Base-by-base conservation (phyloP, 2,888 invertebrate genomes). In the Melinopterus prodromus region DNA sequence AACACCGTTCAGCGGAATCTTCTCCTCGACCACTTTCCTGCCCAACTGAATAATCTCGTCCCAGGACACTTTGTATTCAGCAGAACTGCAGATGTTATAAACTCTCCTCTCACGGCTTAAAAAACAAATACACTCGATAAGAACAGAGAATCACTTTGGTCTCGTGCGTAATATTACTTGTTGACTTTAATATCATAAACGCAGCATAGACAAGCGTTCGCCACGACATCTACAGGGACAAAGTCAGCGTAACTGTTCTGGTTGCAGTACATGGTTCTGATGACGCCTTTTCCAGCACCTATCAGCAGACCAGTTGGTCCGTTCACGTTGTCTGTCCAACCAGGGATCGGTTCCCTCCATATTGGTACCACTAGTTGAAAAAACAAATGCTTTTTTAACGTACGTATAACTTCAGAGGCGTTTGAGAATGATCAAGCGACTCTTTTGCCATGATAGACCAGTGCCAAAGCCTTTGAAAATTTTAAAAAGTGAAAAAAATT, bases 311-410 rank as follows among this genome's bases (percentile, higher is more conserved):
- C 97, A 0, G 95, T 95, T 0, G 98, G 97, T n/a, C 98, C 98
- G 86, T 98, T 98, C 79, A 97, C 95, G 86, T 98, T 98, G 88
- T 98, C 98, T 0, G 97, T 96, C 98, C 98, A 96, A 6, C 96
- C 98, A 0, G 96, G 95, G 0, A 96, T 86, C 0, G 97, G 97
- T 81, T 96, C 95, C 86, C 93, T 93, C 95, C 95, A 96, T 72
- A 96, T 92, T 1, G 98, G 98, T 80, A 98, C 96, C 26, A 98
- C 95, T 93, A 35, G 15, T 15, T 26, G 12, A 72, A 69, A 14
- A 74, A 69, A 69, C 0, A 16, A 77, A 77, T 26, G 35, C 2
- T 53, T 38, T 76, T 76, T 76, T n/a, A 1, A 0, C 4, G 7
- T 15, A 35, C 16, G 35, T 6, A 7, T 35, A 74, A 35, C 16